These are phyloP conservation scores for Sarcophaga bullata DNA, from an alignment of 1,140 invertebrate species.

Conservation along the genomic window DNA sequence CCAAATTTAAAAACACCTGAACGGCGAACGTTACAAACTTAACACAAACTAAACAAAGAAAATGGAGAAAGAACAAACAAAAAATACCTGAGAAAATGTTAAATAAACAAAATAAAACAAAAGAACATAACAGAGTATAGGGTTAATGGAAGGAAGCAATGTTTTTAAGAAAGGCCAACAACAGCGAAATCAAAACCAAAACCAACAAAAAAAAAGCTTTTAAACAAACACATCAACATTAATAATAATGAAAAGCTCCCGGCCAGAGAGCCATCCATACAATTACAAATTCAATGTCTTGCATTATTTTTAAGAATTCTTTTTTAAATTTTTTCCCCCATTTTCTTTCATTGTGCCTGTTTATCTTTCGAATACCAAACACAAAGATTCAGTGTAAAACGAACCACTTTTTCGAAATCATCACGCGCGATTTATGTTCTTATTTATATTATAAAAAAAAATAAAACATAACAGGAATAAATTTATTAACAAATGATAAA, in stretches of 20 bases:
- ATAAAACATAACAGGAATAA: not conserved
- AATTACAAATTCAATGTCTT: not conserved
- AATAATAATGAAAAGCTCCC: not conserved
- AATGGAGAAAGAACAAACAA: not conserved
- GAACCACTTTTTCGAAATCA: slow-evolving; percentile 41
- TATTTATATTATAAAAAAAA: slow-evolving; percentile 5
- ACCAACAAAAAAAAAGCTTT: too few species aligned
- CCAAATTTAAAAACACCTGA: not conserved
- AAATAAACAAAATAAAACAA: slow-evolving; percentile 2
- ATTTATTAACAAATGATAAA: not conserved
- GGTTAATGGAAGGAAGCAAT: too few species aligned
- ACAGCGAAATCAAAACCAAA: not conserved
- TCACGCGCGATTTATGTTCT: slow-evolving; percentile 20
- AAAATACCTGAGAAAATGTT: slow-evolving; percentile 3
- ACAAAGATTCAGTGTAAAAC: slow-evolving; percentile 37
- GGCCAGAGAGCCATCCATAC: not conserved
- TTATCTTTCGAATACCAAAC: slow-evolving; percentile 1
- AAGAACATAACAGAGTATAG: not conserved
- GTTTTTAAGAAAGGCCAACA: not conserved
- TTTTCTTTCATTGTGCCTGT: not conserved
- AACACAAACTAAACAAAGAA: not conserved
- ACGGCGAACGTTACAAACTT: not conserved
- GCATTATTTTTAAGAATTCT: not conserved
- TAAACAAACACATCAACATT: not conserved
- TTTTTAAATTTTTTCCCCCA: too few species aligned